Evolutionary conservation across 2,888 invertebrate species (phyloP), one percentile per base, ranked within the genome.

Genomic region (Deroplatys truncata): DNA sequence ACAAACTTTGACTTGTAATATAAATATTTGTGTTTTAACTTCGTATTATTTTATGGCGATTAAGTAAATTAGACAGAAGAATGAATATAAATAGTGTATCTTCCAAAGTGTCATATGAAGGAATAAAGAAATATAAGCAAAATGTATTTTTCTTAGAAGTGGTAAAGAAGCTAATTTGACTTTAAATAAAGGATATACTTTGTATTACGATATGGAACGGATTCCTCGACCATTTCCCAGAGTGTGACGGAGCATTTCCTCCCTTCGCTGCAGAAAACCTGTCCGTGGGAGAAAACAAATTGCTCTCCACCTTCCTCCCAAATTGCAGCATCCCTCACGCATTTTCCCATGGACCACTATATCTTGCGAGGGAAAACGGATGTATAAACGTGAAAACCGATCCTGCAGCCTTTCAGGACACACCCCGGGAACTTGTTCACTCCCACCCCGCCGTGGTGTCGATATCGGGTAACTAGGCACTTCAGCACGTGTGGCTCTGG

Each of bases 221-320:
- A 25, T 72, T 72, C 56, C 56, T 72, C 56, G 56, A 20, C 56
- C 20, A 20, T 72, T 72, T 72, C 56, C 56, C 56, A 72, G 56
- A 72, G 35, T 72, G 83, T 82, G 83, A 35, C 87, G 28, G 7
- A 25, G 20, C 72, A n/a, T 43, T 86, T 56, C 86, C 25, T 35
- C 84, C n/a, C 20, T 20, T 20, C 29, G 84, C 84, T n/a, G 15
- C 5, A 43, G 35, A 83, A 28, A 87, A 87, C 87, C 87, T 87
- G 87, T 87, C 87, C 87, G 82, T 82, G 87, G 87, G 87, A 87
- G 87, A 87, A 72, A 87, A 87, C 87, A 87, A 87, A 87, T 87
- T 87, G 87, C 87, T 83, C 83, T n/a, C 28, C 83, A 83, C 83
- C 85, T n/a, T 49, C n/a, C 85, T 49, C 25, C 49, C 85, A 43